Evolutionary conservation across 2,113 vertebrate species (phyloP), one percentile per base, ranked within the genome.

Genomic region (Etheostoma cragini): DNA sequence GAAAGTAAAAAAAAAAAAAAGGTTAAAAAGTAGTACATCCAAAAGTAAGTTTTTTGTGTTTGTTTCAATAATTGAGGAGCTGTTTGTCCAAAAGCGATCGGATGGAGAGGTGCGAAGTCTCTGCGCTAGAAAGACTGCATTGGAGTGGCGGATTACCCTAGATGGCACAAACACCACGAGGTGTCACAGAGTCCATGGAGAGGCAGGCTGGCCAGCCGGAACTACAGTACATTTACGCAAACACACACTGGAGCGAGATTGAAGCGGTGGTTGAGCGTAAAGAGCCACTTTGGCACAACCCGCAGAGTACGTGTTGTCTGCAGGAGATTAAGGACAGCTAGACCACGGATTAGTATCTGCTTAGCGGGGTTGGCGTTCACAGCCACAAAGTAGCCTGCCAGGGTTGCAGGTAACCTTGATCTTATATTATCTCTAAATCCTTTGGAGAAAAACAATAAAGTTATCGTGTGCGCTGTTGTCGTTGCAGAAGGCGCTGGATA

Each of bases 311-410:
- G 49, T 56, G 76, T 76, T 72, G 84, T 69, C 88, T 74, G 84
- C 81, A 58, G 81, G 80, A 74, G 91, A 91, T 94, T 94, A 94
- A 74, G 86, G 86, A 82, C 56, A 84, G 30, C 30, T 30, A 30
- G 65, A 72, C 82, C 85, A 22, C 73, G 85, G 93, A 94, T 94
- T 93, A 94, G 78, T 68, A 72, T 66, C 80, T 53, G 74, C 52
- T 88, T 87, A 91, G 68, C 5, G 72, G 78, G 81, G 77, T 90
- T 64, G 91, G 76, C 76, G 30, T 67, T 82, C 77, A 82, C 83
- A 72, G 72, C 72, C 78, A 60, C 87, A 80, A 83, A 87, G 83
- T 85, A 86, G 80, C 89, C 90, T 76, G 81, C 82, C 85, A 90
- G 79, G 56, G 61, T n/a, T n/a, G 76, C 16, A 26, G 71, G 58